Base-by-base conservation (phyloP, 2,113 vertebrate genomes). In the Equus przewalskii region DNA sequence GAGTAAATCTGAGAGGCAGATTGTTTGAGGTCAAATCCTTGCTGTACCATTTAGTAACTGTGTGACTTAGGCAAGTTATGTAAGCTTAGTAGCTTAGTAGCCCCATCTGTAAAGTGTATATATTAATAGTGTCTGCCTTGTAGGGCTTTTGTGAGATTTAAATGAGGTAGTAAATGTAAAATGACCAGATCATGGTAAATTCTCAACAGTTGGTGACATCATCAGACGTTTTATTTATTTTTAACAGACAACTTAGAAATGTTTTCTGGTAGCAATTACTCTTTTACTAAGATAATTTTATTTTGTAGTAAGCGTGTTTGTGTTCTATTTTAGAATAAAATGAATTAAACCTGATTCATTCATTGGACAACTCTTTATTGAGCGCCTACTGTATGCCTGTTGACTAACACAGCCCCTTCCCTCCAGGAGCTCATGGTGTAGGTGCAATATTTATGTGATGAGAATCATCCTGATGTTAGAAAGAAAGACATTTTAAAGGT, bases 231-330 rank as follows among this genome's bases (percentile, higher is more conserved):
- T 94, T 80, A 28, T 67, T 97, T 81, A 49, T 84, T 97, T 86
- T 96, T 97, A 93, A 92, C 72, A 67, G 92, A 89, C 75, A 84
- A 76, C 79, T 96, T 84, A 87, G 73, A 97, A 96, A 44, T 96
- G 26, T 96, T 98, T 98, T 89, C 69, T 96, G 89, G 86, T 72
- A 95, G 93, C 83, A 95, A 70, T 79, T 79, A 87, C 62, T 97
- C 26, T 90, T 30, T 90, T 80, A 80, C 89, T 84, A 89, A 95
- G 91, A 76, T 33, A 95, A n/a, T 84, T 93, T 93, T 14, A 65
- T 92, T 90, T 69, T 96, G 83, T 91, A 93, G 79, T 36, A 96
- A 91, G 91, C 65, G 64, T 62, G 36, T 96, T 94, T 19, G 70
- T 95, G 36, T 56, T 91, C 73, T 98, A 85, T 92, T 94, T 95